Evolutionary conservation across 1,140 invertebrate species (phyloP).

Genomic region (Musca domestica): DNA sequence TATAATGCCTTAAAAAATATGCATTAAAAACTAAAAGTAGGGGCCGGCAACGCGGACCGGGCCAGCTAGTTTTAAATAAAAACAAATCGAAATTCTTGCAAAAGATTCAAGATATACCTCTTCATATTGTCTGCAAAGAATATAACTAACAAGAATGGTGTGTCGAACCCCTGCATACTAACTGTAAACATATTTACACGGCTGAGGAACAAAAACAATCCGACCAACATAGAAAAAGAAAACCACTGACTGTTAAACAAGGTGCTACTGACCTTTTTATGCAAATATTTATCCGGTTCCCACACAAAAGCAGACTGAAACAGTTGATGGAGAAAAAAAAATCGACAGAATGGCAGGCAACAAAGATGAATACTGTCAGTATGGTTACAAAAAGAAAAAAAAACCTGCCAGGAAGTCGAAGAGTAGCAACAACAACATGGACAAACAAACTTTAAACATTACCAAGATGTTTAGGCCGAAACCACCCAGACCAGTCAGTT

Average conservation of each 20-base stretch:
- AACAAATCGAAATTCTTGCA: too few species aligned
- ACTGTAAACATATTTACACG: too few species aligned
- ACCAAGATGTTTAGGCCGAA: not conserved
- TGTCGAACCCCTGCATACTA: too few species aligned
- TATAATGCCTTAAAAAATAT: too few species aligned
- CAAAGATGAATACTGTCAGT: not conserved
- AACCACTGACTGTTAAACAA: not conserved
- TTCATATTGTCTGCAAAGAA: too few species aligned
- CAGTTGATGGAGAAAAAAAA: not conserved
- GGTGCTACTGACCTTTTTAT: slow-evolving; percentile 50
- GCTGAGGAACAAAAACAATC: too few species aligned
- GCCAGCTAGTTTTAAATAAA: too few species aligned
- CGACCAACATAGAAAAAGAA: too few species aligned
- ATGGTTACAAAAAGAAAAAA: not conserved
- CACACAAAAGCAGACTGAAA: not conserved
- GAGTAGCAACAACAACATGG: not conserved
- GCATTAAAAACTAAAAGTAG: too few species aligned
- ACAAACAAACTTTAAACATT: not conserved
- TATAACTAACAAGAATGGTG: too few species aligned
- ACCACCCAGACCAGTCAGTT: not conserved
- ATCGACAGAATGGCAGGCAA: not conserved
- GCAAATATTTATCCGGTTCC: slow-evolving; percentile 38
- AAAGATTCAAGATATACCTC: too few species aligned
- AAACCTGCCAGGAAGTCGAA: not conserved
- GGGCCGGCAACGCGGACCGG: too few species aligned